phyloP scores from a whole-genome alignment of 2,113 vertebrate species.

The Oryctolagus cuniculus region mOryCun1.1 NC_091433.1:62944501-62945000 shows the following conservation, averaged over 20 bases:
- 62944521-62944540: not conserved
- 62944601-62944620: not conserved
- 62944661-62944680: conserved; percentile 57
- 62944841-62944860: conserved; percentile 62
- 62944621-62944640: not conserved
- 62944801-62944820: conserved; percentile 74
- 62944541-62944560: not conserved
- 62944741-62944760: conserved; percentile 66
- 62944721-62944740: conserved; percentile 49
- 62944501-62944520: not conserved
- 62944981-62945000: conserved; percentile 61
- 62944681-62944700: conserved; percentile 68
- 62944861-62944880: conserved; percentile 68
- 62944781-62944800: conserved; percentile 62
- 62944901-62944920: conserved; percentile 68
- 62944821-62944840: conserved; percentile 78
- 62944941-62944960: conserved; percentile 45
- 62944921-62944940: conserved; percentile 70
- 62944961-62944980: not conserved
- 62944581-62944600: not conserved
- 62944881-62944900: conserved; percentile 74
- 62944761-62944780: conserved; percentile 4
- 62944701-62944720: conserved; percentile 42
- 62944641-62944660: not conserved
- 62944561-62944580: not conserved